phyloP scores from a whole-genome alignment of 64 coral and sea anemone species.

The Catalaphyllia jardinei region DNA sequence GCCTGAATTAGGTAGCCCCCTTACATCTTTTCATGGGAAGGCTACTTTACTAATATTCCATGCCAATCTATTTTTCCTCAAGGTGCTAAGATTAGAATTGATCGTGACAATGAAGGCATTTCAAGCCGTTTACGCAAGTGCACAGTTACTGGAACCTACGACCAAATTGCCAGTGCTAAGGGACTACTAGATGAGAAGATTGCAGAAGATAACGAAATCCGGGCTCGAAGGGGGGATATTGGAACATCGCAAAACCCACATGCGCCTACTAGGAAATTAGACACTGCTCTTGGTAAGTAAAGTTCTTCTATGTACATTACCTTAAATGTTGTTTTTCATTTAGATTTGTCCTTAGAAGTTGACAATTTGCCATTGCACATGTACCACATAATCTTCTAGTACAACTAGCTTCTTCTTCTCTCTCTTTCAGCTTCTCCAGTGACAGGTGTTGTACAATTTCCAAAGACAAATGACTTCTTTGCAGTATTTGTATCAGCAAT shows the following conservation, averaged over 20 bases:
- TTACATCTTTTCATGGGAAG: background rate
- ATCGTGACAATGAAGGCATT: slow-evolving; percentile 18
- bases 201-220: slow-evolving; percentile 48
- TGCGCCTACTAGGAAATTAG: slow-evolving; percentile 7
- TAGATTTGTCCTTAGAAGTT: background rate
- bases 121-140: slow-evolving; percentile 17
- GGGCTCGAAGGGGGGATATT: slow-evolving; percentile 6
- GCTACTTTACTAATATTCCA: background rate
- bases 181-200: slow-evolving; percentile 62
- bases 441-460: slow-evolving; percentile 39
- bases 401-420: background rate
- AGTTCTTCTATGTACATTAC: background rate
- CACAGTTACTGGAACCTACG: slow-evolving; percentile 43
- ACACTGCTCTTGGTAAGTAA: background rate
- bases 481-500: slow-evolving; percentile 68
- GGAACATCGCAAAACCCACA: background rate
- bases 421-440: slow-evolving; percentile 3
- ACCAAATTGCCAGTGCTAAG: slow-evolving; percentile 71
- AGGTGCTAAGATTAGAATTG: slow-evolving; percentile 63
- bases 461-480: slow-evolving; percentile 31
- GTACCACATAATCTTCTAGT: too few relatives aligned
- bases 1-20: too few relatives aligned
- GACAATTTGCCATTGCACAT: too few relatives aligned
- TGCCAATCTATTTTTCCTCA: background rate
- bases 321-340: background rate